Percentiles rank a stretch among this genome's conserved stretches.
Evolutionary conservation across 2,888 invertebrate genomes (phyloP).

Genomic region (Lumbricus terrestris): DNA sequence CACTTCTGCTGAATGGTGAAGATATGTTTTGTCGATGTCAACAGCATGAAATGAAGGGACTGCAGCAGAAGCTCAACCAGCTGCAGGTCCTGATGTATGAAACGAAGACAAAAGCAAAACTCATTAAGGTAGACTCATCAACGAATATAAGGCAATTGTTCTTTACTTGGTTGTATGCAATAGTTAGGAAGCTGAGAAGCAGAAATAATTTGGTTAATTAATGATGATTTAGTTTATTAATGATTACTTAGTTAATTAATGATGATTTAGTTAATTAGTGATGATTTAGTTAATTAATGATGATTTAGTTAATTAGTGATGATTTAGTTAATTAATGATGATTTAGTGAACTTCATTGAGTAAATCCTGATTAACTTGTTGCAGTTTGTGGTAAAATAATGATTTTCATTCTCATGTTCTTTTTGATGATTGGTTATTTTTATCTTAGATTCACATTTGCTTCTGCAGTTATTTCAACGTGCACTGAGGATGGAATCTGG

Average conservation of each 20-base stretch:
- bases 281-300: neutral
- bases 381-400: neutral
- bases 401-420: neutral
- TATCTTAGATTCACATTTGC: no score
- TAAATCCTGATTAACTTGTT: neutral
- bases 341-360: no score
- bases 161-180: neutral
- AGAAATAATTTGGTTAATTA: neutral
- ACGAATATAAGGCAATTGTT: neutral
- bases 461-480: neutral
- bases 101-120: slow-evolving; percentile 47
- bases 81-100: slow-evolving; percentile 51
- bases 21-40: slow-evolving; percentile 50
- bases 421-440: no score
- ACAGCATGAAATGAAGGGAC: slow-evolving; percentile 47
- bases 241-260: neutral
- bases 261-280: no score
- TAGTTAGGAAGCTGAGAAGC: neutral
- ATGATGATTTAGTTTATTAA: neutral
- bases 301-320: neutral
- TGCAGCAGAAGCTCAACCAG: slow-evolving; percentile 49
- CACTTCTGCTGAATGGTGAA: slow-evolving; percentile 51
- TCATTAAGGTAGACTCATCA: slow-evolving; percentile 11
- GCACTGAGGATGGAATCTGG: neutral
- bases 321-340: neutral